phyloP scores from a whole-genome alignment of 2,113 vertebrate genomes.

The Melanerpes aurifrons region DNA sequence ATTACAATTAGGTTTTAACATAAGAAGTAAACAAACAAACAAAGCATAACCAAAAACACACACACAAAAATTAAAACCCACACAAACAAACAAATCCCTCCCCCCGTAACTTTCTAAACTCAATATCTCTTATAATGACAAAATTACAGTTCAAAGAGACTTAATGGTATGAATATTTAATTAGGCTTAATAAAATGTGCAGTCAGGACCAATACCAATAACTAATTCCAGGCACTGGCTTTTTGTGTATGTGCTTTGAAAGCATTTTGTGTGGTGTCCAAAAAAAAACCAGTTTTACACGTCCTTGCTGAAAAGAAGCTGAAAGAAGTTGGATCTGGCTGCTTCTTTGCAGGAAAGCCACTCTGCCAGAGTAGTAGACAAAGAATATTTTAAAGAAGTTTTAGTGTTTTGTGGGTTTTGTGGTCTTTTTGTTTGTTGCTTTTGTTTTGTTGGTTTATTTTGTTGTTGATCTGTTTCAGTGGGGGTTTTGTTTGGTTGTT shows the following conservation, averaged over 20 bases:
- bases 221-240: background rate
- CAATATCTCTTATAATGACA: conserved; percentile 19
- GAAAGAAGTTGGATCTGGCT: background rate
- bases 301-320: background rate
- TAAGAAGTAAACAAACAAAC: background rate
- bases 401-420: background rate
- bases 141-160: conserved; percentile 31
- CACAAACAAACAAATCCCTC: background rate
- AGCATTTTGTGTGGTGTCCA: background rate
- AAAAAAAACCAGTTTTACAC: background rate
- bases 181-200: background rate
- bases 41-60: too few relatives aligned
- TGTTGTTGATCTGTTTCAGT: too few relatives aligned
- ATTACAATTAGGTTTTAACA: conserved; percentile 2
- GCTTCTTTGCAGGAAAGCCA: background rate
- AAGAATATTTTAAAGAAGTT: background rate
- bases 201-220: background rate
- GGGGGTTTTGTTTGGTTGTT: too few relatives aligned
- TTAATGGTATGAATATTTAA: background rate
- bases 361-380: background rate
- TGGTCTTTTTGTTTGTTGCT: too few relatives aligned
- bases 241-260: background rate
- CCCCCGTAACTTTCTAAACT: conserved; percentile 1
- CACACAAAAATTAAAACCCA: too few relatives aligned
- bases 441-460: too few relatives aligned